Conservation (phyloP, 2,888 invertebrate species). For the Siphlonurus alternatus region DNA sequence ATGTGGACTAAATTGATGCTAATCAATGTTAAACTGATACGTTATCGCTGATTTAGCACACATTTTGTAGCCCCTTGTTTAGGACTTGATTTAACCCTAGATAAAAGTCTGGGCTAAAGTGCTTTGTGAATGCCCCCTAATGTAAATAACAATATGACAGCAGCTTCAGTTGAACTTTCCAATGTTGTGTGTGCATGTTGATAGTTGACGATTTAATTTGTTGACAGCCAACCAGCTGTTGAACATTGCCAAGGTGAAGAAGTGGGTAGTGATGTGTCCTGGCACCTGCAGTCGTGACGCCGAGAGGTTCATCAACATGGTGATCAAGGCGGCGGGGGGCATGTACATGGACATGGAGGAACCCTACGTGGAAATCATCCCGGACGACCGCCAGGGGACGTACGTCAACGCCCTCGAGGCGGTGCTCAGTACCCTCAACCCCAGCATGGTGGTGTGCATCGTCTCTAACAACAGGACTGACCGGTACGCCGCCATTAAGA, state of each 20-base stretch:
- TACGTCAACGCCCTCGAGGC: constrained; percentile 43
- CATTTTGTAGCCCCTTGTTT: too few relatives aligned
- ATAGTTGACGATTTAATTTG: too few relatives aligned
- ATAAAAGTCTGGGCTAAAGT: too few relatives aligned
- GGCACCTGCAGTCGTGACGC: constrained; percentile 23
- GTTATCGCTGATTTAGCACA: too few relatives aligned
- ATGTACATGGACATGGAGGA: constrained; percentile 27
- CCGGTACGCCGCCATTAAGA: constrained; percentile 74
- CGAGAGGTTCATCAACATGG: constrained; percentile 28
- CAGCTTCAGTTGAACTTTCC: too few relatives aligned
- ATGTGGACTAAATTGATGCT: too few relatives aligned
- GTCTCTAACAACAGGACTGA: constrained; percentile 51
- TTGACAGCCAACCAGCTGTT: not conserved
- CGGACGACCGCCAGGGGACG: constrained; percentile 38
- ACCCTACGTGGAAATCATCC: constrained; percentile 23
- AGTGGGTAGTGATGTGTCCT: constrained; percentile 13
- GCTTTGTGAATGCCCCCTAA: too few relatives aligned
- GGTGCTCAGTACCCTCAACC: constrained; percentile 36
- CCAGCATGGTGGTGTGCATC: constrained; percentile 44
- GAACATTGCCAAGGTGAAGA: constrained; percentile 1
- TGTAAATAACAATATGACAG: too few relatives aligned
- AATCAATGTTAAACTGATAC: too few relatives aligned
- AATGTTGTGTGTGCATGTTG: too few relatives aligned
- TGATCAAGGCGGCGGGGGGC: constrained; percentile 26
- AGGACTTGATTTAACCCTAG: too few relatives aligned